These are phyloP conservation scores for Leptoclinus maculatus DNA, from an alignment of 2,797 vertebrate genomes.

Conservation along the genomic window DNA sequence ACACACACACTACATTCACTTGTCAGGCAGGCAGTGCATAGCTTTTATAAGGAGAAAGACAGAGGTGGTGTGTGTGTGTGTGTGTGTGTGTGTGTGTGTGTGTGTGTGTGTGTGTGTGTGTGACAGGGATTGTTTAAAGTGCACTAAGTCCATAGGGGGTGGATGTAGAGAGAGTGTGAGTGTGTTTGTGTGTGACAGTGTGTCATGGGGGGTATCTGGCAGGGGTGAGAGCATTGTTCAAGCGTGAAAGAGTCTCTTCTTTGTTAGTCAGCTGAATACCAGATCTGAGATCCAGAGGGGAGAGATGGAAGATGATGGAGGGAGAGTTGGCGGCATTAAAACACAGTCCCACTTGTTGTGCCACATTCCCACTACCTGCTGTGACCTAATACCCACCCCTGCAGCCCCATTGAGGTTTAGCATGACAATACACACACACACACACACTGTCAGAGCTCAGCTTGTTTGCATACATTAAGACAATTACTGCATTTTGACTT, in stretches of 20 bases:
- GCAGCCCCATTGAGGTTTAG: neutral
- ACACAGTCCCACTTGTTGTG: conserved; percentile 67
- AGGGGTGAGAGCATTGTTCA: conserved; percentile 64
- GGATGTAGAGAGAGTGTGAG: conserved; percentile 19
- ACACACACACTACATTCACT: conserved; percentile 47
- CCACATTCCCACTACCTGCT: conserved; percentile 67
- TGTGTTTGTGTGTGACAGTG: conserved; percentile 25
- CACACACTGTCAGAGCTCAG: neutral
- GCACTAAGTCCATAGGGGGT: conserved; percentile 17
- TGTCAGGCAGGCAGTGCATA: conserved; percentile 34
- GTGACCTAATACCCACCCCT: conserved; percentile 48
- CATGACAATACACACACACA: conserved; percentile 39
- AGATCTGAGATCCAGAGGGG: conserved; percentile 49
- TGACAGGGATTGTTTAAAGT: conserved; percentile 13
- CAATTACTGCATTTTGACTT: neutral
- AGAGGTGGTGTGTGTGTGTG: neutral
- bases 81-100: conserved; percentile 7
- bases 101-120: conserved; percentile 8
- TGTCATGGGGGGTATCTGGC: conserved; percentile 54
- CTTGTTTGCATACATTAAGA: conserved; percentile 8
- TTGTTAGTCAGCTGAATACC: conserved; percentile 70
- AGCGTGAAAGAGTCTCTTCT: conserved; percentile 66
- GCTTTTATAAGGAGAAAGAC: conserved; percentile 33
- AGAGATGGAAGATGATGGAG: conserved; percentile 45
- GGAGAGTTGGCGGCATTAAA: conserved; percentile 51